Conservation (phyloP, 2,888 invertebrate species). For the Yponomeuta malinellus region DNA sequence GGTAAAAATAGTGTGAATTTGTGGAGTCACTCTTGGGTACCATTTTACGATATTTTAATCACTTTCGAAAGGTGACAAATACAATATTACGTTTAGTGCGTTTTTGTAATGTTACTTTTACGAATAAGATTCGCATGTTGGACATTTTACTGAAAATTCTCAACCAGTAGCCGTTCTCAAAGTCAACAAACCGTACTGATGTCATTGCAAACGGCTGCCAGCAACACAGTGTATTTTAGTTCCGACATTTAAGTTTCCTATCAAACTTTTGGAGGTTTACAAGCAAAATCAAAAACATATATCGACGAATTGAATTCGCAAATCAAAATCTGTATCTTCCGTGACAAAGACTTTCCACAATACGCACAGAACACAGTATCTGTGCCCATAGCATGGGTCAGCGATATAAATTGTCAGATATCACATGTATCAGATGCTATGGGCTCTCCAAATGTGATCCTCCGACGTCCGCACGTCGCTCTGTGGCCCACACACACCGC, state of each 20-base stretch:
- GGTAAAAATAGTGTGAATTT: conserved; percentile 45
- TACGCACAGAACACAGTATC: conserved; percentile 22
- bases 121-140: conserved; percentile 55
- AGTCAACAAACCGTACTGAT: conserved; percentile 4
- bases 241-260: conserved; percentile 65
- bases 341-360: conserved; percentile 57
- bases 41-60: conserved; percentile 48
- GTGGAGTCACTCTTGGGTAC: conserved; percentile 66
- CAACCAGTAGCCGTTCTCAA: conserved; percentile 35
- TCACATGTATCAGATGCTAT: not conserved
- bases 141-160: conserved; percentile 60
- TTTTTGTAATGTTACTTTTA: conserved; percentile 48
- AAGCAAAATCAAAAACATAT: conserved; percentile 38
- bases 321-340: conserved; percentile 47
- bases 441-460: conserved; percentile 41
- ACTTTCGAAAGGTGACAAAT: conserved; percentile 43
- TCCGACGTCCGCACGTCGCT: conserved; percentile 52
- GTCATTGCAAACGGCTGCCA: conserved; percentile 21
- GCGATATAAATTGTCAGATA: not conserved
- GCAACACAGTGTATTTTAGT: conserved; percentile 39
- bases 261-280: conserved; percentile 76
- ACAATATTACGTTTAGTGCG: conserved; percentile 58
- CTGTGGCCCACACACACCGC: conserved; percentile 32
- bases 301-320: conserved; percentile 57
- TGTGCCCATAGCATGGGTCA: not conserved